A percentile compares a stretch with the other conserved stretches of the same genome.
Evolutionary conservation across 2,888 invertebrate genomes (phyloP).

Genomic region (Nymphalis polychloros): DNA sequence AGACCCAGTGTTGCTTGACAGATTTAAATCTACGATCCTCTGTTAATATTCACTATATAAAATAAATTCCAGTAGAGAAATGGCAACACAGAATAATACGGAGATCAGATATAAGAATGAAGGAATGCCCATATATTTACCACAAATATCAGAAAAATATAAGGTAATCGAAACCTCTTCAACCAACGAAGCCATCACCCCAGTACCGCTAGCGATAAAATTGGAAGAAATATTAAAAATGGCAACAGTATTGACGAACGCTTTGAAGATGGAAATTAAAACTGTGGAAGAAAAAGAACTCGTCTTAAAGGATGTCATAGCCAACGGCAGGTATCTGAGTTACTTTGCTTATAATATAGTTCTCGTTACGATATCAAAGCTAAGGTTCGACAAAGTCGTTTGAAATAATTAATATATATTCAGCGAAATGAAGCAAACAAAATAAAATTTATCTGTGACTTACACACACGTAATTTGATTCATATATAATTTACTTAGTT

Average conservation of each 20-base stretch:
- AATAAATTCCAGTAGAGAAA: slow-evolving; percentile 1
- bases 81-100: background rate
- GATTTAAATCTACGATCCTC: too few relatives aligned
- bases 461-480: too few relatives aligned
- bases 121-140: background rate
- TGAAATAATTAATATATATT: too few relatives aligned
- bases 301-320: slow-evolving; percentile 61
- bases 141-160: slow-evolving; percentile 1
- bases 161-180: background rate
- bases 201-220: slow-evolving; percentile 17
- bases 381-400: background rate
- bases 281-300: slow-evolving; percentile 51
- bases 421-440: too few relatives aligned
- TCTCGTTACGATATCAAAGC: too few relatives aligned
- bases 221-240: slow-evolving; percentile 38
- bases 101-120: background rate
- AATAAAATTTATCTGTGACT: too few relatives aligned
- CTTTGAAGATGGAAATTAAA: slow-evolving; percentile 55
- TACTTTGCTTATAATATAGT: too few relatives aligned
- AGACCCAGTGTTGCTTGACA: too few relatives aligned
- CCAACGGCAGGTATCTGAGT: slow-evolving; percentile 59
- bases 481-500: too few relatives aligned
- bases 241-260: slow-evolving; percentile 54
- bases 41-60: too few relatives aligned
- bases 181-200: slow-evolving; percentile 2